Percentiles rank a stretch among this genome's conserved stretches.
Evolutionary conservation across 2,888 invertebrate species (phyloP).

Genomic region (Ochropleura leucogaster): DNA sequence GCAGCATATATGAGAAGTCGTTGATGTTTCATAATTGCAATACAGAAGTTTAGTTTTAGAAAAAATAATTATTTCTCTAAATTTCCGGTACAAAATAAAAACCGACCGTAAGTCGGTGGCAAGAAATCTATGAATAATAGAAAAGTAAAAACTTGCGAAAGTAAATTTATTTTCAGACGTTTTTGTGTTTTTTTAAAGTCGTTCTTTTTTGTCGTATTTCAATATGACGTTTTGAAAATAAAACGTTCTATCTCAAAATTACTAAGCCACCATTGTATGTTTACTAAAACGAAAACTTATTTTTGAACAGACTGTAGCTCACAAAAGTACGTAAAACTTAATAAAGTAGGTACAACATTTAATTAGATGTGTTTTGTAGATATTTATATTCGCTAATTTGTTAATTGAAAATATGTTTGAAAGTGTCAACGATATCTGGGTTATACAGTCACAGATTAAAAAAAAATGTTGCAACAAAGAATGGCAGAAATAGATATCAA

Average conservation of each 20-base stretch:
- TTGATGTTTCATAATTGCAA: too few relatives aligned
- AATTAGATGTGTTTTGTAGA: slow-evolving; percentile 39
- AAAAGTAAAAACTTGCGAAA: too few relatives aligned
- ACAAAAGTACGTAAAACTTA: neutral
- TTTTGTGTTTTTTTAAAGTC: too few relatives aligned
- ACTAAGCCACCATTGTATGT: neutral
- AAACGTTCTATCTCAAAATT: neutral
- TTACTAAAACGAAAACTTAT: slow-evolving; percentile 1
- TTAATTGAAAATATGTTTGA: slow-evolving; percentile 47
- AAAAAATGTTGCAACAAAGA: slow-evolving; percentile 13
- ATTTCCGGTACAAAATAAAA: too few relatives aligned
- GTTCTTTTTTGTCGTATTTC: neutral
- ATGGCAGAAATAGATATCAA: neutral
- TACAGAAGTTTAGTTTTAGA: too few relatives aligned
- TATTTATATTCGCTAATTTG: slow-evolving; percentile 43
- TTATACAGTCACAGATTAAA: neutral
- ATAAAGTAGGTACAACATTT: slow-evolving; percentile 8
- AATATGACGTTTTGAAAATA: neutral
- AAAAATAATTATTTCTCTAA: too few relatives aligned
- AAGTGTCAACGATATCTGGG: slow-evolving; percentile 27
- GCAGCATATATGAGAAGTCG: too few relatives aligned
- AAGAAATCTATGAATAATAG: too few relatives aligned
- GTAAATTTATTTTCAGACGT: too few relatives aligned
- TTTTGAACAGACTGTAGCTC: neutral
- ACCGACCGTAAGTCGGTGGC: too few relatives aligned